These are phyloP conservation scores for Corythoichthys haematopterus DNA, from an alignment of 2,113 vertebrate genomes.

Conservation along the genomic window DNA sequence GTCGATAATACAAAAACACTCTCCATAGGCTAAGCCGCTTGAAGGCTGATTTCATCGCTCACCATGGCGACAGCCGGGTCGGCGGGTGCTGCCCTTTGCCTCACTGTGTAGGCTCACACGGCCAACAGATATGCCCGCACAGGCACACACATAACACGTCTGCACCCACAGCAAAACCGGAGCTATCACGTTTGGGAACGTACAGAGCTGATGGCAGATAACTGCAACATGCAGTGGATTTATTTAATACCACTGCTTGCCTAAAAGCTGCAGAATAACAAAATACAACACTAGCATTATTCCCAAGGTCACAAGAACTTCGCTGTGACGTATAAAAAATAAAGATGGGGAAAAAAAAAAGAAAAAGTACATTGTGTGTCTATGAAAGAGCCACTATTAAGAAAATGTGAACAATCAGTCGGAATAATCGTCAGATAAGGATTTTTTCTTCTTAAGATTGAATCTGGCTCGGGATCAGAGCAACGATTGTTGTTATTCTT, in stretches of 20 bases:
- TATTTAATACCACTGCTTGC: conserved; percentile 49
- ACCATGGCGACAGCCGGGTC: conserved; percentile 36
- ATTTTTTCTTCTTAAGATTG: background rate
- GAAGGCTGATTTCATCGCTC: conserved; percentile 51
- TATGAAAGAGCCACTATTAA: background rate
- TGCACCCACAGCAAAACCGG: conserved; percentile 28
- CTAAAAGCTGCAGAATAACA: conserved; percentile 37
- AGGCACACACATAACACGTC: conserved; percentile 41
- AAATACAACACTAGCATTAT: conserved; percentile 44
- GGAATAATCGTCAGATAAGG: background rate
- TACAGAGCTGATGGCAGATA: conserved; percentile 35
- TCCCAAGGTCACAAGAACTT: conserved; percentile 36
- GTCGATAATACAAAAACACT: conserved; percentile 15
- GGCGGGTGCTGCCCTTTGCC: conserved; percentile 54
- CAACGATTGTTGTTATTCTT: background rate
- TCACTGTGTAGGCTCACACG: conserved; percentile 46
- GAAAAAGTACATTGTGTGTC: background rate
- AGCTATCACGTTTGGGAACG: conserved; percentile 15
- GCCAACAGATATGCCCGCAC: conserved; percentile 47
- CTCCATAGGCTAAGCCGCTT: conserved; percentile 31
- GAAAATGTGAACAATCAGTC: background rate
- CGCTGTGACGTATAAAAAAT: background rate
- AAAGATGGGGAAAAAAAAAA: conserved; percentile 17
- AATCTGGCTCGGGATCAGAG: background rate
- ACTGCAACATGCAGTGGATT: conserved; percentile 43